Evolutionary conservation across 1,140 invertebrate genomes (phyloP), one percentile per base, ranked within the genome.

Genomic region (Plectrocnemia conspersa): DNA sequence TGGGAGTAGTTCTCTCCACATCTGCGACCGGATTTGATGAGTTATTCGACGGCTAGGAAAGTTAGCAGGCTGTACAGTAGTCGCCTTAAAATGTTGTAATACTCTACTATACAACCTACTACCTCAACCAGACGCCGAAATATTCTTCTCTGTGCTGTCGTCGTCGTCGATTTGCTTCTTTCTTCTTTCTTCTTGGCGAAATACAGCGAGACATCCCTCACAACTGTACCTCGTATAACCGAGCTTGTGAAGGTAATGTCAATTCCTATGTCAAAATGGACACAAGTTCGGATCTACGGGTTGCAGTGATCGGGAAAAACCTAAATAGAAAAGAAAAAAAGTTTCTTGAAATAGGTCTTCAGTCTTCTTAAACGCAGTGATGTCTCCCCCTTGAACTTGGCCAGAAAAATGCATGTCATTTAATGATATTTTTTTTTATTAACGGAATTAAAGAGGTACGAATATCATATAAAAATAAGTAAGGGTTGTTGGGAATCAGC

Each of bases 31-130:
- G n/a, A n/a, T n/a, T n/a, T 35, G 47, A 38, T 38, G 47, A 50
- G 10, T 33, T 46, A n/a, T n/a, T 32, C 53, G 33, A 49, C 64
- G 64, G 63, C 77, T 68, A 71, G 79, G 81, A 84, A 84, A 83
- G 82, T 82, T 83, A 84, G 82, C 80, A 83, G 80, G 81, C 78
- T 82, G 81, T 81, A 84, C 80, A 84, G n/a, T n/a, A n/a, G 82
- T 83, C 79, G 76, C 75, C 79, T 70, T 70, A 72, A 67, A 73
- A 66, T 71, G 72, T 66, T 82, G 79, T 82, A 81, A 76, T 82
- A 75, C 79, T 77, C 62, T 82, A 83, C 82, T 83, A 83, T 84
- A 84, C 82, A 84, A 84, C 81, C 81, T 82, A 84, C 82, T 84
- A 84, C 82, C 82, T 84, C 82, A 83, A 72, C 75, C 72, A 71